Base-by-base conservation (phyloP, 2,888 invertebrate species). In the Eupeodes luniger region DNA sequence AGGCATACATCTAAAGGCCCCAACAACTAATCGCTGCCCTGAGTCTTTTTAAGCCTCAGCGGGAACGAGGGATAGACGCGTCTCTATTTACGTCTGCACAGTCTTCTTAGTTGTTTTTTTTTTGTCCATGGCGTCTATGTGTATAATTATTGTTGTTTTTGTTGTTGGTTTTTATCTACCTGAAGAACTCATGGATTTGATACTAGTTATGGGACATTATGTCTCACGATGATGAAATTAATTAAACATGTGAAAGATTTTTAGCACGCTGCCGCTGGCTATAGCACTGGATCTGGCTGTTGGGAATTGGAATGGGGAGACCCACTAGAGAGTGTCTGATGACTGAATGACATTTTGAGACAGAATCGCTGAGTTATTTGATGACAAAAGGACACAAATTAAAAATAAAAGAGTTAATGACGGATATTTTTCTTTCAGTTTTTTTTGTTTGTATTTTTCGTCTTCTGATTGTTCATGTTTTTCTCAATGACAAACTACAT, bases 121-220 rank as follows among this genome's bases (percentile, higher is more conserved):
- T 57, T 55, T 47, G 40, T 62, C 40, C 9, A 19, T 4, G 51
- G 69, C 61, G 47, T 59, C 62, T 74, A 11, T 80, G 62, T 36
- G n/a, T 69, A 10, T n/a, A 4, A 16, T 64, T 11, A 4, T 19
- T 67, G 1, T 51, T 67, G 9, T 72, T 72, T 27, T 77, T 77
- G 72, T 83, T 27, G 76, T 77, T 77, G n/a, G n/a, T 83, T 66
- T 19, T 19, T 19, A 19, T 19, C 1, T 19, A 87, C 83, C 77
- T 83, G 77, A 87, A 55, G 51, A 75, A 59, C 53, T 27, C 80
- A 74, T 75, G 80, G 83, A 81, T 87, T 87, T 67, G 62, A 61
- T 69, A 87, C 80, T 87, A 83, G 83, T 87, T 87, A 87, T 77
- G 78, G 76, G 70, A 80, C 83, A 83, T 87, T 87, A 83, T 87